Percentiles rank a stretch among this genome's conserved stretches.
These are phyloP conservation scores for Drosophila prostipennis DNA, from an alignment of 2,888 invertebrate species.

Conservation along the genomic window DNA sequence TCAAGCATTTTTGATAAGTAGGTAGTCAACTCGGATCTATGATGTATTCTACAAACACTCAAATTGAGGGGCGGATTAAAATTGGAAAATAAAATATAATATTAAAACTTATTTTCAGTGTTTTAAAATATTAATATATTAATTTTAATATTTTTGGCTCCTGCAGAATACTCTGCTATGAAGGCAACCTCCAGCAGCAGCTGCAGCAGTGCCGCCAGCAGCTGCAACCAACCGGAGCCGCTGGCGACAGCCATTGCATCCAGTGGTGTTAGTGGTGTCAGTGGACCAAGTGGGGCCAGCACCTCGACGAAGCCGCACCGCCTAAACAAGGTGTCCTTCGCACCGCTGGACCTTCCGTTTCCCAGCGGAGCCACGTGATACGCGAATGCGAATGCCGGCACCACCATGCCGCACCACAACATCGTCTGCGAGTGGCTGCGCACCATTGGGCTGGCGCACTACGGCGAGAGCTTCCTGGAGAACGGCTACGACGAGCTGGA, in stretches of 20 bases:
- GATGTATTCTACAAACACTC: no score
- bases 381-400: constrained; percentile 28
- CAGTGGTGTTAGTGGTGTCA: constrained; percentile 62
- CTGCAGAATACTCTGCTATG: constrained; percentile 62
- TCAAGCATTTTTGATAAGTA: no score
- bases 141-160: no score
- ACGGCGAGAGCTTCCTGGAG: constrained; percentile 96
- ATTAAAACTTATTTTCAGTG: no score
- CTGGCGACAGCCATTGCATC: constrained; percentile 49
- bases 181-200: constrained; percentile 78
- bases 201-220: constrained; percentile 20
- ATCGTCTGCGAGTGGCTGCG: constrained; percentile 97
- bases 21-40: no score
- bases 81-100: no score
- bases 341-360: constrained; percentile 75
- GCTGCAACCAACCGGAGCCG: constrained; percentile 34
- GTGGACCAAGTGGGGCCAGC: constrained; percentile 57
- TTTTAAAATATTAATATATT: no score
- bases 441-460: constrained; percentile 94
- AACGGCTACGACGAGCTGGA: constrained; percentile 98
- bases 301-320: constrained; percentile 67
- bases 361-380: constrained; percentile 35
- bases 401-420: constrained; percentile 85
- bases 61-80: no score
- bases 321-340: constrained; percentile 80